Conservation (phyloP, 2,888 invertebrate genomes). For the Dryadula phaetusa region DNA sequence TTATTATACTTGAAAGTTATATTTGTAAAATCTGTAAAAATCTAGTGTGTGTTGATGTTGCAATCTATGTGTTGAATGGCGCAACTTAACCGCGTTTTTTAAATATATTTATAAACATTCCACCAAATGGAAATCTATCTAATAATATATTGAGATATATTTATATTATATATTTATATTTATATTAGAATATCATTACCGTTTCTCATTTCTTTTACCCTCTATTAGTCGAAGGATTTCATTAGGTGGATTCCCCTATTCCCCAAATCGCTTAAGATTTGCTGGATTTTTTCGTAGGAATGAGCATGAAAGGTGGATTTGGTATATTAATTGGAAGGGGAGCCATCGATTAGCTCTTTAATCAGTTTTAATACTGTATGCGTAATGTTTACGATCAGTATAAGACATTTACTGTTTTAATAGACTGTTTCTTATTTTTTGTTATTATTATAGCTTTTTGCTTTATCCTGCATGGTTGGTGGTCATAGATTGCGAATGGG, state of each 20-base stretch:
- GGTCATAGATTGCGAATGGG: too few species aligned
- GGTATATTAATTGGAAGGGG: slow-evolving; percentile 74
- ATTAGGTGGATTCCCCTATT: slow-evolving; percentile 68
- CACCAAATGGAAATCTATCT: too few species aligned
- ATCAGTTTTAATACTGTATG: slow-evolving; percentile 38
- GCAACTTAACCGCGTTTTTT: too few species aligned
- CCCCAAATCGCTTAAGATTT: slow-evolving; percentile 77
- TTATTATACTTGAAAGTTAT: too few species aligned
- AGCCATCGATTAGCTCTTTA: slow-evolving; percentile 64
- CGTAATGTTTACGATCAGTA: slow-evolving; percentile 21
- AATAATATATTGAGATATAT: too few species aligned
- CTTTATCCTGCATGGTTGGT: too few species aligned
- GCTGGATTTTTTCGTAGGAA: slow-evolving; percentile 65
- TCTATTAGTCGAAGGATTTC: slow-evolving; percentile 50
- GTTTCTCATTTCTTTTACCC: slow-evolving; percentile 44
- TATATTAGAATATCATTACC: slow-evolving; percentile 42
- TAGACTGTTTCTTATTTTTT: slow-evolving; percentile 6
- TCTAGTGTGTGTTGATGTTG: too few species aligned
- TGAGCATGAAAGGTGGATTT: slow-evolving; percentile 76
- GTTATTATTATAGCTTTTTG: too few species aligned
- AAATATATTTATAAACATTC: too few species aligned
- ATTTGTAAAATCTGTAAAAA: too few species aligned
- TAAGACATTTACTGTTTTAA: slow-evolving; percentile 14
- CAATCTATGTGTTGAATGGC: too few species aligned
- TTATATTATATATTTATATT: too few species aligned